Evolutionary conservation across 1,140 invertebrate species (phyloP), one percentile per base, ranked within the genome.

Genomic region (Drosophila gunungcola): DNA sequence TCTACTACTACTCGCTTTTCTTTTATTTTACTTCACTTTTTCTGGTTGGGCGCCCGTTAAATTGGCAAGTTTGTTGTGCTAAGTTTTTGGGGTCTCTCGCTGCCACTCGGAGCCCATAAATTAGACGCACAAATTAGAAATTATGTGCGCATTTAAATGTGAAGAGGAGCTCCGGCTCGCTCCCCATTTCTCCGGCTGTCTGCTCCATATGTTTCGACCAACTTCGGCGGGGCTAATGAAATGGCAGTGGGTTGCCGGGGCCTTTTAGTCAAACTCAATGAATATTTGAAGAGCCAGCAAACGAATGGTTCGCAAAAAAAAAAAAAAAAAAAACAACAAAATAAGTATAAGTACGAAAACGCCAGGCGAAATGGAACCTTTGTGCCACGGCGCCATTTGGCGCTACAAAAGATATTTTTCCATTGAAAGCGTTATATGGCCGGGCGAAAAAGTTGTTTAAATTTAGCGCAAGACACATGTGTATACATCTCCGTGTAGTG

Each of bases 131-230:
- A 91, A 91, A 91, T 91, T 91, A 91, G 89, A 91, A 91, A 91
- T 91, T 91, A 91, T 91, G 89, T 91, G 79, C 82, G 83, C 89
- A 91, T 91, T 91, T 89, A 90, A 89, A 89, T 89, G 84, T 90
- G 85, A 90, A 86, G 83, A 88, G 83, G 76, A 88, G 74, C 42
- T 56, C 39, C 27, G 48, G 41, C 34, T 74, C 58, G 29, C 48
- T 34, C 29, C 48, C 48, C 29, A 51, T 46, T 11, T 45, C 52
- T 60, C 34, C 46, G 48, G 48, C 48, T 25, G 41, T 55, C 67
- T 45, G 68, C 49, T 60, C 69, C 69, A 73, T 73, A 73, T 73
- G 69, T 60, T 73, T 52, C 53, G 51, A 25, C 43, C 68, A 57
- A 54, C 58, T 68, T 48, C 61, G 27, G 36, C 67, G 36, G 36